Conservation (phyloP, 2,113 vertebrate species). For the Notiomystis cincta region DNA sequence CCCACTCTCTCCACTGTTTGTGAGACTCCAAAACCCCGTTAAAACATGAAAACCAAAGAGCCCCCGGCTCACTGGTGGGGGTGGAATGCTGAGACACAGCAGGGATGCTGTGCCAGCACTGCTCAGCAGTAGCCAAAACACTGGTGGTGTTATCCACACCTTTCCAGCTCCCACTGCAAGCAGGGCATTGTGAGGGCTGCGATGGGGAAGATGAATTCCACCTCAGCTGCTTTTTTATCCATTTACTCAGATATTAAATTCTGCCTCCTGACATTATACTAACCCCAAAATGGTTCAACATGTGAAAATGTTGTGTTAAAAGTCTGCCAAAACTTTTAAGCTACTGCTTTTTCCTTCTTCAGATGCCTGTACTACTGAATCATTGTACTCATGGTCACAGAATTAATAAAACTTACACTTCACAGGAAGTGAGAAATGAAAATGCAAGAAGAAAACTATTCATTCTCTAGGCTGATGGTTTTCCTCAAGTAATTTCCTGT, state of each 20-base stretch:
- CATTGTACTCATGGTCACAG: background rate
- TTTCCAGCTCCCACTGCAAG: background rate
- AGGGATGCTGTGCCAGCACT: background rate
- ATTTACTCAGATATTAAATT: background rate
- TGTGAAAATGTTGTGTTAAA: background rate
- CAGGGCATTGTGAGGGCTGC: background rate
- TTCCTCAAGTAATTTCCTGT: background rate
- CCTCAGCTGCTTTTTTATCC: background rate
- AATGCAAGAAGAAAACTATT: background rate
- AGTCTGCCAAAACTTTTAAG: background rate
- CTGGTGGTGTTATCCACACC: background rate
- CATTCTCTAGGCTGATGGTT: background rate
- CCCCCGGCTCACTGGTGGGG: too few species aligned
- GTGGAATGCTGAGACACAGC: background rate
- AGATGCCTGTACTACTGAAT: background rate
- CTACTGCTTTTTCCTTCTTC: background rate
- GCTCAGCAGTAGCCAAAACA: background rate
- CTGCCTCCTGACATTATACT: background rate
- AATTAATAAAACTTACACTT: background rate
- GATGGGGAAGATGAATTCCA: background rate
- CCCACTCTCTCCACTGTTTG: background rate
- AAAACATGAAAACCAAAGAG: background rate
- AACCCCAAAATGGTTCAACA: background rate
- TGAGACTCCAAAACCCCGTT: background rate
- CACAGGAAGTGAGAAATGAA: background rate